Base-by-base conservation (phyloP, 2,888 invertebrate species). In the Coenonympha arcania region DNA sequence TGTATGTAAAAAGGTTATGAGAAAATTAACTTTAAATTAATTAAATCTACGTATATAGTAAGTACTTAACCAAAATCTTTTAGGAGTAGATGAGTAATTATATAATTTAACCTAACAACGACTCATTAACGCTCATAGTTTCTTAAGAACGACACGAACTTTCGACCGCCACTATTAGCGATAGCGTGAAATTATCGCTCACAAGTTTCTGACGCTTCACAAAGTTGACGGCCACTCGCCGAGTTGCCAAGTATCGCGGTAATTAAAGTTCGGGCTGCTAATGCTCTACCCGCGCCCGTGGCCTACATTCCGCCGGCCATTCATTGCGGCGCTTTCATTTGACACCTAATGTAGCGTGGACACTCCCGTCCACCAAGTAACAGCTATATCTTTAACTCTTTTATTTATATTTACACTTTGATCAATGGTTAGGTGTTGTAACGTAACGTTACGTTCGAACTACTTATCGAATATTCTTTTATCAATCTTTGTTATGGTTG, bases 261-360 rank as follows among this genome's bases (percentile, higher is more conserved):
- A 56, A 56, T 56, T 52, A 52, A 56, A 56, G 44, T 56, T 54
- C 37, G 54, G 52, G 47, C 52, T 47, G 51, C 52, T 56, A 54
- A 56, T 56, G 54, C 52, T 46, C 51, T 56, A 48, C 33, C 46
- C 47, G 54, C n/a, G 54, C 43, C 50, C 50, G 48, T 49, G 54
- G 47, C 55, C 52, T 55, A 55, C 52, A 50, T 55, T 30, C 48
- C 9, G 15, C 15, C 34, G 60, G 57, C 53, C 57, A 57, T 58
- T 56, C 56, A 58, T 48, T 53, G 55, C 39, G 52, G 49, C 52
- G 50, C 57, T 60, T 59, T 56, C 60, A 59, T 65, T 64, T 56
- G 54, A 56, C 52, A 57, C 56, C 58, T 62, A 63, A 62, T 62
- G 63, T 63, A 55, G 55, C 62, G 56, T 59, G 55, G 50, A 45